Base-by-base conservation (phyloP, 1,140 invertebrate species). In the Telenomus remus region DNA sequence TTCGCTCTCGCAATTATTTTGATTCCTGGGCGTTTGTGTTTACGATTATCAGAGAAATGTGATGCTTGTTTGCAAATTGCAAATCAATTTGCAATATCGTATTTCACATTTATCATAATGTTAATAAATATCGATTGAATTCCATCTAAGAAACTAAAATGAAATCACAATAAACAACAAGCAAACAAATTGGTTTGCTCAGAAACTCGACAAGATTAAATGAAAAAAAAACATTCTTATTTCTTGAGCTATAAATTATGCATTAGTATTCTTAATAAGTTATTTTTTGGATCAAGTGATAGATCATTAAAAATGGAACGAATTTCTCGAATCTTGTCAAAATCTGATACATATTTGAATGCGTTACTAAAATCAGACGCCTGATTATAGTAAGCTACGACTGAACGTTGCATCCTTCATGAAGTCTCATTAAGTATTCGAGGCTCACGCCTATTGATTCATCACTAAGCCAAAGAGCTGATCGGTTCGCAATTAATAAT, bases 341-440 rank as follows among this genome's bases (percentile, higher is more conserved):
- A 39, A n/a, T n/a, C 37, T n/a, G n/a, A 39, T 11, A 9, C 9
- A 39, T 39, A 39, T 39, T 39, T 39, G 3, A 39, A 6, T 27
- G 2, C 1, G 19, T 6, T 9, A 39, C 3, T 9, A 39, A 9
- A 9, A 39, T 9, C 37, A 11, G 37, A 39, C 3, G 37, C 3
- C 37, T 39, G 9, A 39, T 39, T 39, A 39, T 9, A 1, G 19
- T 27, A 27, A 27, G 19, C 19, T 6, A 27, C 19, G 19, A 27
- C 3, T n/a, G 37, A 39, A 39, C 9, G n/a, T 39, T 33, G 49
- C 34, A 37, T 44, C 39, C 35, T 15, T 65, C 51, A 46, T 44
- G 50, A 59, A 57, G 33, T 59, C 64, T 68, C 54, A 51, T 68
- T 68, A 68, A 68, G 57, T 59, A 68, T 53, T 54, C 8, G 57